These are phyloP conservation scores for Nipponia nippon DNA, from an alignment of 2,113 vertebrate genomes.

Conservation along the genomic window DNA sequence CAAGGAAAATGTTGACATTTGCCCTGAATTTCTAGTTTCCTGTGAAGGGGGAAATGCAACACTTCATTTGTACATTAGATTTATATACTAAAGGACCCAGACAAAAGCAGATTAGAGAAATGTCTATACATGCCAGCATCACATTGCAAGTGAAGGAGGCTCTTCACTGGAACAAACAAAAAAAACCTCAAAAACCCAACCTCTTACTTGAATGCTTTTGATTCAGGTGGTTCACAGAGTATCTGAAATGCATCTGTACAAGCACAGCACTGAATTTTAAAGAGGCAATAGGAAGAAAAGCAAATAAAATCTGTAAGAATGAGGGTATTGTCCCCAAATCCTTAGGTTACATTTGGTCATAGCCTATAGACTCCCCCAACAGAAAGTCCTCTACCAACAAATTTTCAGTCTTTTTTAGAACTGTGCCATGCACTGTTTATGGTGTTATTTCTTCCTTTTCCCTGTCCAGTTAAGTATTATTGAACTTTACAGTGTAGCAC, in stretches of 20 bases:
- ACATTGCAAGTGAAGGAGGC: neutral
- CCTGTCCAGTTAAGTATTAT: slow-evolving; percentile 26
- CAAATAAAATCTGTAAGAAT: neutral
- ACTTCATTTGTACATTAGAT: neutral
- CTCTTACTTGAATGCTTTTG: neutral
- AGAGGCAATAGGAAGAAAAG: neutral
- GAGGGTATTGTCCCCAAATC: neutral
- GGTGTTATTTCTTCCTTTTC: slow-evolving; percentile 12
- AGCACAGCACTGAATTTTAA: neutral
- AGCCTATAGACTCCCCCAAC: neutral
- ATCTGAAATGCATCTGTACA: neutral
- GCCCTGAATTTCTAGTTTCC: neutral
- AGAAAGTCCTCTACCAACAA: neutral
- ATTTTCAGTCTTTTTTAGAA: neutral
- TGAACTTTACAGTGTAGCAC: neutral
- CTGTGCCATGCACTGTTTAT: neutral
- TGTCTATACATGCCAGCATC: neutral
- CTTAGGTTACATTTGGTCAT: neutral
- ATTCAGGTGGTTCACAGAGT: neutral
- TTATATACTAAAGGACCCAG: neutral
- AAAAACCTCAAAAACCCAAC: neutral
- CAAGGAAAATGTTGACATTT: neutral
- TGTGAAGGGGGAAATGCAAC: neutral
- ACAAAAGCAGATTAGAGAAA: neutral
- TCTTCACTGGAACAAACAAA: neutral